Conservation (phyloP, 2,888 invertebrate genomes). For the Eristalis intricaria region DNA sequence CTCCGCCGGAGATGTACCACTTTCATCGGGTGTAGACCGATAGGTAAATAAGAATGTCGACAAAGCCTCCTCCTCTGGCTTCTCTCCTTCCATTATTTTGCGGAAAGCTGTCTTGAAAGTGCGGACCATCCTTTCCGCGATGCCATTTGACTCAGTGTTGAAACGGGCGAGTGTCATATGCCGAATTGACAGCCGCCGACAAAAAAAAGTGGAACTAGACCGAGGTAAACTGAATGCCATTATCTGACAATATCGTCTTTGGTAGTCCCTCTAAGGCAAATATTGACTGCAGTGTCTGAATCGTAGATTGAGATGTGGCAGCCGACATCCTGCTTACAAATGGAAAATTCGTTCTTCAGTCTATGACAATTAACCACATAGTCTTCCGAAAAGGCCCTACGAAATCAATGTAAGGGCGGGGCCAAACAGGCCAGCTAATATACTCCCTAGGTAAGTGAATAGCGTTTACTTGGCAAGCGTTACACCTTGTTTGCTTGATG, state of each 20-base stretch:
- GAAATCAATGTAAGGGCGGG: constrained; percentile 80
- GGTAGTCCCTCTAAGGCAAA: constrained; percentile 74
- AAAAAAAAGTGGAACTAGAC: too few relatives aligned
- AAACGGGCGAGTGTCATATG: constrained; percentile 72
- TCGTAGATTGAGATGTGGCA: too few relatives aligned
- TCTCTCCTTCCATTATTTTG: constrained; percentile 29
- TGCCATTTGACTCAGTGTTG: constrained; percentile 69
- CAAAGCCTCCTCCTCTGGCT: constrained; percentile 4
- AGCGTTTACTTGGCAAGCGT: background rate
- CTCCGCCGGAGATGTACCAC: too few relatives aligned
- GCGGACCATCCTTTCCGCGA: constrained; percentile 67
- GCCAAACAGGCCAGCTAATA: constrained; percentile 72
- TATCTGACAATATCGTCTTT: constrained; percentile 61
- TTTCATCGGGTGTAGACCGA: constrained; percentile 12
- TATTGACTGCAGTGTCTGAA: constrained; percentile 42
- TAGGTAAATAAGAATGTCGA: constrained; percentile 18
- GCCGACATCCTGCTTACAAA: constrained; percentile 75
- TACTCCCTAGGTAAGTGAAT: background rate
- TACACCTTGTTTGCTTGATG: constrained; percentile 15
- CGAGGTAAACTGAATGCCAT: constrained; percentile 63
- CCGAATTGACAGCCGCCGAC: constrained; percentile 58
- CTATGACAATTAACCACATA: too few relatives aligned
- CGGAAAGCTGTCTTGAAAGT: constrained; percentile 34
- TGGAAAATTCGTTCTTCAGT: constrained; percentile 77
- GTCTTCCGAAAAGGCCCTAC: constrained; percentile 73